Base-by-base conservation (phyloP, 1,140 invertebrate genomes). In the Cyclargus thomasi region DNA sequence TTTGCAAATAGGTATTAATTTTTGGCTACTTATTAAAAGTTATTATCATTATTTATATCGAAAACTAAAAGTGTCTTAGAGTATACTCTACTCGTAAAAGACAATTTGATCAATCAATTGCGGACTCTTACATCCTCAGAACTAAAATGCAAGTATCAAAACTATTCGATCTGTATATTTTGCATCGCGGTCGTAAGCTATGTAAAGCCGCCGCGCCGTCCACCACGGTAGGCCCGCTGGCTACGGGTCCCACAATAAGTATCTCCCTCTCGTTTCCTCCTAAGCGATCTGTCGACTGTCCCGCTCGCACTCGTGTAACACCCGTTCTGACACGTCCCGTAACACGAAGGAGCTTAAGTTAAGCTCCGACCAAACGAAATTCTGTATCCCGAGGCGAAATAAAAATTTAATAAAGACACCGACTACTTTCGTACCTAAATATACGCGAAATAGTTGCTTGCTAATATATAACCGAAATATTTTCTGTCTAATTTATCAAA, bases 111-210 rank as follows among this genome's bases (percentile, higher is more conserved):
- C 8, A 29, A 5, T 16, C 0, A 16, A 16, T 47, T 11, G 39
- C 10, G 39, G 3, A 14, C 39, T 2, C 2, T 11, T 3, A 47
- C 39, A 47, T 1, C 7, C 23, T 16, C 36, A 23, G 7, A n/a
- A 62, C 69, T 67, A 67, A 63, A 63, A 67, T 53, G 47, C 67
- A 71, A 78, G 74, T 83, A 80, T 79, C 75, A 82, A 80, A 69
- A 70, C 35, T 7, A 29, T 63, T 70, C 53, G 20, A 16, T 53
- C 72, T 53, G 64, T 53, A 63, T 79, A 76, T 71, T 71, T 64
- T 70, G 77, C 74, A 76, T 73, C 75, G 75, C 73, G 74, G 73
- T 69, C 73, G 70, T 74, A 74, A 76, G 76, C 73, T 76, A 71
- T 74, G 74, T 75, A 76, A 66, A 78, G 78, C 39, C 39, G 39